phyloP scores from a whole-genome alignment of 1,140 invertebrate species.

The Liolophura sinensis region DNA sequence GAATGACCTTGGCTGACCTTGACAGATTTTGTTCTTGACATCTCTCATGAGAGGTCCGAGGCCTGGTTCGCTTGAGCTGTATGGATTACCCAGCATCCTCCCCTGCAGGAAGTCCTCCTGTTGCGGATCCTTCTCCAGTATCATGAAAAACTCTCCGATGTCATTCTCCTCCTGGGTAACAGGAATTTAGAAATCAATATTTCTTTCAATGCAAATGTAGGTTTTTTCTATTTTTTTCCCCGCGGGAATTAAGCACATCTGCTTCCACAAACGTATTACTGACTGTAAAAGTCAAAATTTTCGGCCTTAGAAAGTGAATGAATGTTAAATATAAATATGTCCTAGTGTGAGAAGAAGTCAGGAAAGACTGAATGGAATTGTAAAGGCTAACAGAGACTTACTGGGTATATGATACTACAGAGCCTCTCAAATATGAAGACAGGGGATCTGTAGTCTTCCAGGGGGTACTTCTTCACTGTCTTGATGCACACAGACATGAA shows the following conservation, averaged over 20 bases:
- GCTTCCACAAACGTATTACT: no score
- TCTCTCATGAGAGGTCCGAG: conserved; percentile 96
- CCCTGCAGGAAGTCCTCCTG: conserved; percentile 97
- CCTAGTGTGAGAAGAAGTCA: not conserved
- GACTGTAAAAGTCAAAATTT: no score
- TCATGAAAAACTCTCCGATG: conserved; percentile 93
- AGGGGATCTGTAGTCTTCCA: conserved; percentile 91
- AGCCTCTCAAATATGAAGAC: conserved; percentile 94
- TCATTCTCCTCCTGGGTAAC: conserved; percentile 83
- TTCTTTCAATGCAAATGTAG: not conserved
- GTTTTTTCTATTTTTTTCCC: not conserved
- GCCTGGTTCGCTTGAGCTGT: conserved; percentile 89
- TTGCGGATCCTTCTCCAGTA: conserved; percentile 96
- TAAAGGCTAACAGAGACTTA: conserved; percentile 33
- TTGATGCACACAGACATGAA: conserved; percentile 98
- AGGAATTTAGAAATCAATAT: not conserved
- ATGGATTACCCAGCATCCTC: conserved; percentile 97
- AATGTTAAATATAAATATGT: not conserved
- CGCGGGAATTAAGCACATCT: no score
- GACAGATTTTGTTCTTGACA: conserved; percentile 87
- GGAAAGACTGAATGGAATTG: no score
- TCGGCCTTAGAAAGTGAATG: no score
- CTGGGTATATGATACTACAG: conserved; percentile 95
- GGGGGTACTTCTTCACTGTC: conserved; percentile 90
- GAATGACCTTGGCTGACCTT: conserved; percentile 31